A percentile compares a stretch with the other conserved stretches of the same genome.
These are phyloP conservation scores for Psittacula cyanocephala DNA, from an alignment of 2,113 vertebrate species.

Conservation along the genomic window DNA sequence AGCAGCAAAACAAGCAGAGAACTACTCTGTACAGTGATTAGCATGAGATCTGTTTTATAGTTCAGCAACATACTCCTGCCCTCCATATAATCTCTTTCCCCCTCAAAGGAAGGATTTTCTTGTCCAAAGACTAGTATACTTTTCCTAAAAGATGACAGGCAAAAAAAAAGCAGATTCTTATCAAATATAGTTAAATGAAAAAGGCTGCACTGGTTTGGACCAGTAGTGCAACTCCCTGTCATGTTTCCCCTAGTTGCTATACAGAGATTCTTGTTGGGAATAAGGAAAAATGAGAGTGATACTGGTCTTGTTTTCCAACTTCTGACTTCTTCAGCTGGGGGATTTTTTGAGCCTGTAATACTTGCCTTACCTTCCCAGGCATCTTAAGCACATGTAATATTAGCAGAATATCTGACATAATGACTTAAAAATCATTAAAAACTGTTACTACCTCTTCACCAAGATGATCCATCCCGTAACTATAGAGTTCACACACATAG, in stretches of 20 bases:
- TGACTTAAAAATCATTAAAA: not conserved
- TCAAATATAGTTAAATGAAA: not conserved
- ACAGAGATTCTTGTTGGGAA: not conserved
- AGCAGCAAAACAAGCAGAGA: not conserved
- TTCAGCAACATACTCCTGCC: not conserved
- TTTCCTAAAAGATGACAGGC: not conserved
- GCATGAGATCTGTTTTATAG: not conserved
- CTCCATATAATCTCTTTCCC: not conserved
- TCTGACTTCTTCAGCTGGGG: not conserved
- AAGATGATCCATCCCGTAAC: slow-evolving; percentile 86
- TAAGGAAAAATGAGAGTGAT: not conserved
- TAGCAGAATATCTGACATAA: not conserved
- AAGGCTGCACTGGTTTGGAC: not conserved
- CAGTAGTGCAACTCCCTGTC: not conserved
- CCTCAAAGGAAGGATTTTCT: not conserved
- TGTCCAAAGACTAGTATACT: not conserved
- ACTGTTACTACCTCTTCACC: slow-evolving; percentile 85
- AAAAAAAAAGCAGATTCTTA: not conserved
- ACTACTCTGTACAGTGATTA: not conserved
- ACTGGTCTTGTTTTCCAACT: not conserved
- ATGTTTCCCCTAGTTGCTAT: not conserved
- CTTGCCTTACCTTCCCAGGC: not conserved
- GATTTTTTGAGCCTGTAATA: not conserved
- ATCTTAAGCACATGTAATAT: not conserved
- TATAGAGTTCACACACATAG: slow-evolving; percentile 93